Percentiles rank a stretch among this genome's conserved stretches.
Conservation (phyloP, 1,140 invertebrate species). For the Battus philenor region DNA sequence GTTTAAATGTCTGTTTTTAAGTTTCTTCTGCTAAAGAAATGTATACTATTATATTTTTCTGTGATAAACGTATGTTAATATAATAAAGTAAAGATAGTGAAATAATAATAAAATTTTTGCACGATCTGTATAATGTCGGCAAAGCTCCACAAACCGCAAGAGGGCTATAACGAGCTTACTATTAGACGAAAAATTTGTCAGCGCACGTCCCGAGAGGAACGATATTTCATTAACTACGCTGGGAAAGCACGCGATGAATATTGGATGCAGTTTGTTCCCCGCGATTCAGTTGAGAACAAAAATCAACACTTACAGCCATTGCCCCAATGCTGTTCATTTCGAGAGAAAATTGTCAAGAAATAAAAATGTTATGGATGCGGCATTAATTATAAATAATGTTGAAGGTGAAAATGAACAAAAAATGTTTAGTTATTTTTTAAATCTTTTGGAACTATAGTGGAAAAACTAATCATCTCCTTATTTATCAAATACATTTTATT, state of each 20-base stretch:
- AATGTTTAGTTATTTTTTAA: too few relatives aligned
- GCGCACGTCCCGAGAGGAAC: conserved; percentile 36
- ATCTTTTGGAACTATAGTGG: too few relatives aligned
- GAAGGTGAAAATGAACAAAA: too few relatives aligned
- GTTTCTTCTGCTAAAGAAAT: too few relatives aligned
- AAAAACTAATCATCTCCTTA: too few relatives aligned
- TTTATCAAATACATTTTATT: too few relatives aligned
- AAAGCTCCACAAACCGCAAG: conserved; percentile 31
- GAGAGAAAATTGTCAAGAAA: conserved; percentile 16
- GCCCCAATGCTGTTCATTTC: conserved; percentile 48
- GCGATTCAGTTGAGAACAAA: conserved; percentile 49
- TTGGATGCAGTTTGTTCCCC: conserved; percentile 14
- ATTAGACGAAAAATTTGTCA: conserved; percentile 33
- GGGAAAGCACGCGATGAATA: conserved; percentile 37
- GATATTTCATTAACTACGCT: conserved; percentile 40
- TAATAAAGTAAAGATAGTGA: background rate
- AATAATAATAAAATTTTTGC: background rate
- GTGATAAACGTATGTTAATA: too few relatives aligned
- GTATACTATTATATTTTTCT: too few relatives aligned
- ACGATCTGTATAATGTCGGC: conserved; percentile 2
- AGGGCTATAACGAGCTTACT: conserved; percentile 57
- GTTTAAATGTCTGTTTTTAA: too few relatives aligned
- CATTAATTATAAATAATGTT: conserved; percentile 6
- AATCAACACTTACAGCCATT: conserved; percentile 50
- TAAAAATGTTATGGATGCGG: conserved; percentile 27